These are phyloP conservation scores for Mormoops blainvillei DNA, from an alignment of 2,113 vertebrate genomes.

Conservation along the genomic window DNA sequence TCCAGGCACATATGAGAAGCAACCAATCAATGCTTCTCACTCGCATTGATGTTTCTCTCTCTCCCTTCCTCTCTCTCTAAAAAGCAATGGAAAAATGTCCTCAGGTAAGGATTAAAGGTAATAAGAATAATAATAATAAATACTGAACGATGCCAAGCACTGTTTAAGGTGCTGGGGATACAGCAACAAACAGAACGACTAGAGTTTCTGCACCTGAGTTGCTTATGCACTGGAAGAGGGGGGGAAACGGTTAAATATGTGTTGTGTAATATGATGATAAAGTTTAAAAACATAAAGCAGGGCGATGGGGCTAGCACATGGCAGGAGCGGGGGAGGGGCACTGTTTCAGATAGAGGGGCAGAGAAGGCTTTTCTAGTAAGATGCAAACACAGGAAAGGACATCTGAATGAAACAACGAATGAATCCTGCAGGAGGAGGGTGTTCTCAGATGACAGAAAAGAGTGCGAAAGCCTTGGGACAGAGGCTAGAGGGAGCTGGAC, in stretches of 20 bases:
- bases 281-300: not conserved
- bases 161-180: not conserved
- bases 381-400: not conserved
- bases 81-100: no score
- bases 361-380: not conserved
- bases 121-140: no score
- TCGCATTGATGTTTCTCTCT: no score
- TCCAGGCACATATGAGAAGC: no score
- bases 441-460: not conserved
- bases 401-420: not conserved
- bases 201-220: not conserved
- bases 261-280: not conserved
- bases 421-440: not conserved
- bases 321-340: not conserved
- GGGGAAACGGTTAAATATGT: not conserved
- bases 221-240: not conserved
- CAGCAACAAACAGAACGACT: not conserved
- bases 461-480: not conserved
- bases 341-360: not conserved
- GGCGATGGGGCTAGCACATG: accelerated
- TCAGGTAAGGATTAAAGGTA: no score
- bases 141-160: not conserved
- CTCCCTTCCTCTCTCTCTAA: no score
- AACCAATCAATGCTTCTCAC: no score
- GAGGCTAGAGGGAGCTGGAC: not conserved